Base-by-base conservation (phyloP, 2,113 vertebrate species). In the Oxyura jamaicensis region DNA sequence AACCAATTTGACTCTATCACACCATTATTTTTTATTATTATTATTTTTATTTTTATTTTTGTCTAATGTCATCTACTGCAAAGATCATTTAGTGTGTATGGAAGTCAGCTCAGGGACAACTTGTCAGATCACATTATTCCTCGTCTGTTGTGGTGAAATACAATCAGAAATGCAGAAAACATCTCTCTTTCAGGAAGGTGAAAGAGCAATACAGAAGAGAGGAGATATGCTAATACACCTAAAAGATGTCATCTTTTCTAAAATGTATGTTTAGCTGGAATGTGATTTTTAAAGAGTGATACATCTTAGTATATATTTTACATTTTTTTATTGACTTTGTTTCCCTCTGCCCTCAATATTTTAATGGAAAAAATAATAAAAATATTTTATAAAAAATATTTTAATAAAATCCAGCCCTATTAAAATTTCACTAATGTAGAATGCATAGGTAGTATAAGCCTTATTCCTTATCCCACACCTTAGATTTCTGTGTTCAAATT, bases 91-190 rank as follows among this genome's bases (percentile, higher is more conserved):
- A 79, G n/a, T 58, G 13, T 60, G 15, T 48, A 48, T 8, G 10
- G 48, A 94, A 93, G 66, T 90, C 39, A 78, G 52, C 52, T 83
- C 76, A 83, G 85, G 50, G 73, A 72, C 26, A 53, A 48, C 56
- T 35, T 93, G 23, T 79, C 75, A 79, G 33, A 65, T 82, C 39
- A 19, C 21, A 58, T 90, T 84, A 74, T 88, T 81, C 21, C 8
- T 0, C 11, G 0, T 33, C 23, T 75, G 10, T 50, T 72, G 26
- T 66, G 39, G 16, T 55, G 88, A 86, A 96, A 83, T 48, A 60
- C 26, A 94, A 60, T 41, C 60, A 94, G 77, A 92, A 93, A 87
- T 94, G 33, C 48, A 95, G 80, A 93, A 84, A 84, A 3, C 44
- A 29, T 33, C 35, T 92, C 36, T 82, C 19, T 91, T 56, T 88